These are phyloP conservation scores for Rhabdomys pumilio DNA, from an alignment of 2,797 vertebrate species.

Conservation along the genomic window DNA sequence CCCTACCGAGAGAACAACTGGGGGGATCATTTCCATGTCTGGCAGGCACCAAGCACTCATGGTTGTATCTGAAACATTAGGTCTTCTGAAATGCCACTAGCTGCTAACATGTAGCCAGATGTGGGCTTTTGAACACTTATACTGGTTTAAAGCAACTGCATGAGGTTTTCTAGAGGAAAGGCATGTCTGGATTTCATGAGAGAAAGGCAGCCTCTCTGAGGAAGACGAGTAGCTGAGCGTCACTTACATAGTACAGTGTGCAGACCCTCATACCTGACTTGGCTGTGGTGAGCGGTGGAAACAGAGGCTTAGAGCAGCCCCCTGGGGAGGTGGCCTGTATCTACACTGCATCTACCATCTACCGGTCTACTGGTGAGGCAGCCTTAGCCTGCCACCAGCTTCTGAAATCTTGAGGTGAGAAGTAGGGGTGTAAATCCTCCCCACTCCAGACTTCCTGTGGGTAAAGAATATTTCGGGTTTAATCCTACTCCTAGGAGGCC, in stretches of 20 bases:
- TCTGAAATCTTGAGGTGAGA: not conserved
- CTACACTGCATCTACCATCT: not conserved
- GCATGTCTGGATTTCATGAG: not conserved
- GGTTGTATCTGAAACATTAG: not conserved
- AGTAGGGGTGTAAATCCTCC: not conserved
- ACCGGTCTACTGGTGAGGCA: too few species aligned
- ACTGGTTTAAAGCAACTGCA: not conserved
- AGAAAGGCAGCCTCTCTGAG: not conserved
- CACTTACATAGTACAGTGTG: too few species aligned
- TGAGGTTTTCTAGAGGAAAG: not conserved
- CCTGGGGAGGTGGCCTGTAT: not conserved
- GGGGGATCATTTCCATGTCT: not conserved
- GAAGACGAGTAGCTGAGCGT: not conserved
- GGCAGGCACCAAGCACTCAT: not conserved
- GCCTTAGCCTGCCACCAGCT: not conserved
- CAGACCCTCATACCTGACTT: rapidly evolving
- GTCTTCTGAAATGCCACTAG: not conserved
- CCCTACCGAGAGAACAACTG: not conserved
- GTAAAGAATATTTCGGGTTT: not conserved
- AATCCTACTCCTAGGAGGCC: not conserved
- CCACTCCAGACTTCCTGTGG: not conserved
- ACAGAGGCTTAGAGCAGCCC: not conserved
- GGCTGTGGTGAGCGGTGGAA: not conserved
- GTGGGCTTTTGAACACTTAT: not conserved
- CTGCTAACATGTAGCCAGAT: not conserved